A percentile compares a stretch with the other conserved stretches of the same genome.
These are phyloP conservation scores for Saxidomus purpurata DNA, from an alignment of 1,140 invertebrate genomes.

Conservation along the genomic window DNA sequence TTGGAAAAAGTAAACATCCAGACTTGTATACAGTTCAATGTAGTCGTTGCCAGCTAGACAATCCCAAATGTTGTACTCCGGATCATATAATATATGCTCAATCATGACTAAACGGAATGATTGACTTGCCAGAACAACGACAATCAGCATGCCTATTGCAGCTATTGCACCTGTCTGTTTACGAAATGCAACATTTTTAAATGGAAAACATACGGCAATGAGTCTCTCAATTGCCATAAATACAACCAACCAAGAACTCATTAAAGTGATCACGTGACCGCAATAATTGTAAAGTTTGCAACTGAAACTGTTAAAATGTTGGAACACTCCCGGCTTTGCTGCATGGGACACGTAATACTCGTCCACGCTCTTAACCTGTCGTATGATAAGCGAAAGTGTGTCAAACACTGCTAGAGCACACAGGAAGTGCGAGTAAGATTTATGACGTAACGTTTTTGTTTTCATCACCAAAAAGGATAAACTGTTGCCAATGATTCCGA, in stretches of 20 bases:
- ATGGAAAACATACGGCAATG: conserved; percentile 78
- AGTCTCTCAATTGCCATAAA: conserved; percentile 80
- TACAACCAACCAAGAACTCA: conserved; percentile 82
- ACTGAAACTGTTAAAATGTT: conserved; percentile 54
- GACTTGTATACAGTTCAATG: conserved; percentile 14
- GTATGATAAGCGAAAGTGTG: conserved; percentile 69
- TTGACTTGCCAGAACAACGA: conserved; percentile 39
- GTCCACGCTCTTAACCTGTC: conserved; percentile 60
- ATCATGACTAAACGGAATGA: conserved; percentile 48
- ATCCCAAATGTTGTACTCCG: background rate
- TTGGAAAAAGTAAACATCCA: conserved; percentile 47
- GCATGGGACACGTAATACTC: conserved; percentile 58
- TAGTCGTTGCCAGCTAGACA: conserved; percentile 7
- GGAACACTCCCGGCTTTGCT: conserved; percentile 57
- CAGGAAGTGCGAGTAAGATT: conserved; percentile 79
- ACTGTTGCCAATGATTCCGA: conserved; percentile 77
- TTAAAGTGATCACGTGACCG: conserved; percentile 76
- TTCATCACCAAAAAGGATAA: conserved; percentile 79
- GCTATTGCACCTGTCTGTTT: conserved; percentile 71
- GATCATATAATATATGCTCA: background rate
- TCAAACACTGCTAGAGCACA: conserved; percentile 78
- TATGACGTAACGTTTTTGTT: conserved; percentile 69
- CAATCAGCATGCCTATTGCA: conserved; percentile 74
- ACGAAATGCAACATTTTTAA: conserved; percentile 74
- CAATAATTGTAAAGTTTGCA: conserved; percentile 78